Base-by-base conservation (phyloP, 2,113 vertebrate genomes). In the Crotalus helleri region DNA sequence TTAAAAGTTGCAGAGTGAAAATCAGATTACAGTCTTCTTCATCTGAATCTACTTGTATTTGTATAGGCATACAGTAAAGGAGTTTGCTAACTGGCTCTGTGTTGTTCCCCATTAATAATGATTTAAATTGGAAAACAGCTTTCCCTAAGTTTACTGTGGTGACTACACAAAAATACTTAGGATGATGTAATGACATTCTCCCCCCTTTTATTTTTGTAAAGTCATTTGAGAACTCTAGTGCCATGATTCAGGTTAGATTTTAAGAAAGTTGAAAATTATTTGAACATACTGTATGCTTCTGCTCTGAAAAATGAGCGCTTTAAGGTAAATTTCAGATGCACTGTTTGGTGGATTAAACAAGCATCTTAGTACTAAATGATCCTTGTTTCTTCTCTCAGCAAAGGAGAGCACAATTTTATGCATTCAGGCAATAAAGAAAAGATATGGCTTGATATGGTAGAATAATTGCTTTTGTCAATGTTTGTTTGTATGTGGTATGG, bases 351-450 rank as follows among this genome's bases (percentile, higher is more conserved):
- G 46, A 93, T 92, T 93, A 93, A 92, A 19, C 12, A 92, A 0
- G 0, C 29, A 91, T 33, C 4, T 94, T 10, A 87, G 51, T 92
- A 89, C 91, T 46, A 88, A 94, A 92, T 44, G 11, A n/a, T 57
- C 26, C 26, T 93, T 12, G 91, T 55, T n/a, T 89, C 39, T 64
- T 90, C 55, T 85, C 0, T 0, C 85, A 91, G 88, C n/a, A 0
- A 0, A 94, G 88, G 23, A 46, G 51, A 59, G 13, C 85, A 15
- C 0, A 0, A 0, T 19, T 3, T 26, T 26, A 58, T 0, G 0
- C 7, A 74, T 69, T 93, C 92, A 87, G 87, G 12, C 53, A 90
- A 94, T 55, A 10, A 74, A 64, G 24, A 91, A 91, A 85, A 92
- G 29, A 1, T 46, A 0, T 21, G 57, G 58, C n/a, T 91, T 10